Percentiles rank a stretch among this genome's conserved stretches.
phyloP scores from a whole-genome alignment of 2,113 vertebrate species.

The Rattus rattus region DNA sequence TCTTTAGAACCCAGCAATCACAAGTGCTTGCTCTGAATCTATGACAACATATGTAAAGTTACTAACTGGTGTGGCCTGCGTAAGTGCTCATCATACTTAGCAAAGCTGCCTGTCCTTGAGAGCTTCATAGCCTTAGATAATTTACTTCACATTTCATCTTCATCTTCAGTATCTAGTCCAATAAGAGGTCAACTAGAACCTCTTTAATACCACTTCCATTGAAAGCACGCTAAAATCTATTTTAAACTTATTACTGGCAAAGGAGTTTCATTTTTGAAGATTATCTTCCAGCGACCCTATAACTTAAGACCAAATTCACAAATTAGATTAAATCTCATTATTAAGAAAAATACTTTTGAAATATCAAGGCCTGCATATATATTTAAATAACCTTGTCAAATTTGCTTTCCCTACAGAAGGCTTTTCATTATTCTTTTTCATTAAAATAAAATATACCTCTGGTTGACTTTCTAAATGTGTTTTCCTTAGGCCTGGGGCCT shows the following conservation, averaged over 20 bases:
- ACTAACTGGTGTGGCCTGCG: fast-evolving
- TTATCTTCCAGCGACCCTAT: background rate
- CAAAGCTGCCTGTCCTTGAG: background rate
- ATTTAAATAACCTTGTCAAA: constrained; percentile 79
- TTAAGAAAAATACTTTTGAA: constrained; percentile 44
- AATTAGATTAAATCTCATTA: constrained; percentile 71
- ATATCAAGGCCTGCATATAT: constrained; percentile 64
- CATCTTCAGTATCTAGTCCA: background rate
- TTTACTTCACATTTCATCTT: background rate
- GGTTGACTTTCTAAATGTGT: constrained; percentile 76
- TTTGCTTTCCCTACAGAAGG: constrained; percentile 63
- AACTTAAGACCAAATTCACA: constrained; percentile 25
- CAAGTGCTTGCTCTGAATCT: background rate
- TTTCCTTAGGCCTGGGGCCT: constrained; percentile 54
- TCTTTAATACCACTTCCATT: background rate
- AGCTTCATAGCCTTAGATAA: background rate
- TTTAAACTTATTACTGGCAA: constrained; percentile 8
- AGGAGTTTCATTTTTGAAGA: constrained; percentile 16
- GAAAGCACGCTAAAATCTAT: constrained; percentile 16
- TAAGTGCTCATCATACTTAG: background rate
- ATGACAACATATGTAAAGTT: background rate
- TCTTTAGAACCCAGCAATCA: constrained; percentile 11
- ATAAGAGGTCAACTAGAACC: background rate
- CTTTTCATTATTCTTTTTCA: constrained; percentile 78
- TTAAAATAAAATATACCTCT: constrained; percentile 79